A percentile compares a stretch with the other conserved stretches of the same genome.
phyloP scores from a whole-genome alignment of 2,113 vertebrate genomes.

The Climacteris rufus region DNA sequence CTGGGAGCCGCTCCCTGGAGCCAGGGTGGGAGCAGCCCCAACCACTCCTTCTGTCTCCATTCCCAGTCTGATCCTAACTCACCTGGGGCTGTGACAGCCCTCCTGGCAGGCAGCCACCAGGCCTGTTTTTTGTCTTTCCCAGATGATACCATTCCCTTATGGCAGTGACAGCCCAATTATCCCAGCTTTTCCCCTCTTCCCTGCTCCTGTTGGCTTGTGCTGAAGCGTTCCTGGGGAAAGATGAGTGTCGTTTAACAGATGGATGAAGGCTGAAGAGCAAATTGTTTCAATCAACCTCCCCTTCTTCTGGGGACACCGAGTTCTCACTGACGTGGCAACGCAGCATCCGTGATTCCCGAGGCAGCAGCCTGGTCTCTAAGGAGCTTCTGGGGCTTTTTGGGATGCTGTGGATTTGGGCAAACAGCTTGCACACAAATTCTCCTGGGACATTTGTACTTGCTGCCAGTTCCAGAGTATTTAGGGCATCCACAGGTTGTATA shows the following conservation, averaged over 20 bases:
- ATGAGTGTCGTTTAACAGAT: constrained; percentile 10
- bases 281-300: constrained; percentile 11
- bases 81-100: not conserved
- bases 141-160: not conserved
- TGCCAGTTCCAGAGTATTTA: not conserved
- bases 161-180: not conserved
- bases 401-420: not conserved
- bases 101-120: not conserved
- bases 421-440: not conserved
- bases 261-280: constrained; percentile 14
- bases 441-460: not conserved
- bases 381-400: not conserved
- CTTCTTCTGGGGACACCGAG: not conserved
- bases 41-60: not conserved
- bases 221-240: not conserved
- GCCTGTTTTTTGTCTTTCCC: not conserved
- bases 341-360: not conserved
- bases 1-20: not conserved
- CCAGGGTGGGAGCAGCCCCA: not conserved
- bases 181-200: not conserved
- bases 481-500: not conserved
- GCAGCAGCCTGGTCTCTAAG: not conserved
- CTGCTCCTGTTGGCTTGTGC: not conserved
- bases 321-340: not conserved
- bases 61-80: not conserved